Conservation (phyloP, 2,888 invertebrate genomes). For the Mycalesis mineus region DNA sequence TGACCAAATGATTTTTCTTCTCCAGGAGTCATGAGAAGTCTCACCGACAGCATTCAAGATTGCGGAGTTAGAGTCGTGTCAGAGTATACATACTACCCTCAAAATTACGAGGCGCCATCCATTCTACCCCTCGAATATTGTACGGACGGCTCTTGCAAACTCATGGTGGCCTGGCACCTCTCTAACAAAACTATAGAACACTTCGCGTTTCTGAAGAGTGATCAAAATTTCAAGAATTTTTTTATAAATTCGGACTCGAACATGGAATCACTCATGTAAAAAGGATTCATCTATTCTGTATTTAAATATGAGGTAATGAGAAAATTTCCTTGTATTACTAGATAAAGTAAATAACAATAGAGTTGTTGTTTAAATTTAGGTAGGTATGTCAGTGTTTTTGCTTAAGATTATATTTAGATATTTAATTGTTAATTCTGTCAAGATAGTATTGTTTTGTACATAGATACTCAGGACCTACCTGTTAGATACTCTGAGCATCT, state of each 20-base stretch:
- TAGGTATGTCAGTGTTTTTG: no score
- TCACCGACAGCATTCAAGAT: conserved; percentile 48
- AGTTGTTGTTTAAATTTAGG: no score
- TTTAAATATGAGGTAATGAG: no score
- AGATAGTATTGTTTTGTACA: no score
- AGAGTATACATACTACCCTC: conserved; percentile 63
- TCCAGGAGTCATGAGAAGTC: conserved; percentile 51
- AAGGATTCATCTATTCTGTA: neutral
- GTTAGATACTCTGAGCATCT: no score
- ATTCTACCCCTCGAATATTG: conserved; percentile 60
- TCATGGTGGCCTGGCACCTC: conserved; percentile 64
- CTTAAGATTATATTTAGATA: no score
- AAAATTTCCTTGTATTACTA: no score
- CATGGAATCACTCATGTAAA: conserved; percentile 6
- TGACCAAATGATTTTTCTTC: no score
- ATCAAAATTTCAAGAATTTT: conserved; percentile 52
- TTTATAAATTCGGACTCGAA: conserved; percentile 29
- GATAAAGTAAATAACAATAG: no score
- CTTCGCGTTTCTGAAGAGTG: conserved; percentile 61
- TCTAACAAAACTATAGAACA: conserved; percentile 60
- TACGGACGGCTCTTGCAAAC: conserved; percentile 55
- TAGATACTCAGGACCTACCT: no score
- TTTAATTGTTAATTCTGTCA: neutral
- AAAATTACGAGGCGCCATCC: conserved; percentile 35
- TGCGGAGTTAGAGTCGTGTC: conserved; percentile 57